Evolutionary conservation across 2,113 vertebrate species (phyloP).

Genomic region (Pterophyllum scalare): DNA sequence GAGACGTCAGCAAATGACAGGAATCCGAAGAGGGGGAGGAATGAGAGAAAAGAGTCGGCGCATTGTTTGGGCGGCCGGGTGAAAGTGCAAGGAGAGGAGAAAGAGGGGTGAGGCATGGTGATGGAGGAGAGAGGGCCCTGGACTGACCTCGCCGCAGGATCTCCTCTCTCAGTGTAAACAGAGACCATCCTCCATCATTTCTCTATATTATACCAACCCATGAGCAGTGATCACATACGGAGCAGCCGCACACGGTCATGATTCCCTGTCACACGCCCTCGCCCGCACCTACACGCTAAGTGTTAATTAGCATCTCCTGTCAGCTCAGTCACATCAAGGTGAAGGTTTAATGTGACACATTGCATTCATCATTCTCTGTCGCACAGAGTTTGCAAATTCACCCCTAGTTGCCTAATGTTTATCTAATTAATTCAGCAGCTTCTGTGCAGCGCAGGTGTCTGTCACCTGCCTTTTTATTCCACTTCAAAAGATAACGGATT

Average conservation of each 20-base stretch:
- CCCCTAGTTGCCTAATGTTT: conserved; percentile 35
- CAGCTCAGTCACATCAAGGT: conserved; percentile 16
- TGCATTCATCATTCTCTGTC: conserved; percentile 14
- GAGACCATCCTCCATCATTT: not conserved
- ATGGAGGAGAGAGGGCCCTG: conserved; percentile 53
- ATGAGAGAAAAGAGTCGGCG: conserved; percentile 60
- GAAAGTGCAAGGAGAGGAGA: conserved; percentile 70
- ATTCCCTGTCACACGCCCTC: not conserved
- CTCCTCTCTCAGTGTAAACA: conserved; percentile 35
- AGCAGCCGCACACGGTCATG: conserved; percentile 24
- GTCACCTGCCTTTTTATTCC: not conserved
- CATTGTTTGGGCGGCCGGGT: conserved; percentile 72
- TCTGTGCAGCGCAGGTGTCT: conserved; percentile 34
- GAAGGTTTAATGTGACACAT: conserved; percentile 25
- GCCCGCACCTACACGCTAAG: not conserved
- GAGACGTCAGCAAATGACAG: conserved; percentile 78
- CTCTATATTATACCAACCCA: conserved; percentile 34
- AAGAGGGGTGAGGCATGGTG: conserved; percentile 28
- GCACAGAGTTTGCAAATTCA: conserved; percentile 9
- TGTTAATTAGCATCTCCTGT: conserved; percentile 32
- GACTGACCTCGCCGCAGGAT: conserved; percentile 45
- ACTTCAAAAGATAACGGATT: conserved; percentile 39
- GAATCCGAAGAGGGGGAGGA: conserved; percentile 78
- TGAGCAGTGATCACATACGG: conserved; percentile 21
- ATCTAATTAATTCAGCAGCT: conserved; percentile 31